These are phyloP conservation scores for Horisme vitalbata DNA, from an alignment of 2,888 invertebrate species.

Conservation along the genomic window DNA sequence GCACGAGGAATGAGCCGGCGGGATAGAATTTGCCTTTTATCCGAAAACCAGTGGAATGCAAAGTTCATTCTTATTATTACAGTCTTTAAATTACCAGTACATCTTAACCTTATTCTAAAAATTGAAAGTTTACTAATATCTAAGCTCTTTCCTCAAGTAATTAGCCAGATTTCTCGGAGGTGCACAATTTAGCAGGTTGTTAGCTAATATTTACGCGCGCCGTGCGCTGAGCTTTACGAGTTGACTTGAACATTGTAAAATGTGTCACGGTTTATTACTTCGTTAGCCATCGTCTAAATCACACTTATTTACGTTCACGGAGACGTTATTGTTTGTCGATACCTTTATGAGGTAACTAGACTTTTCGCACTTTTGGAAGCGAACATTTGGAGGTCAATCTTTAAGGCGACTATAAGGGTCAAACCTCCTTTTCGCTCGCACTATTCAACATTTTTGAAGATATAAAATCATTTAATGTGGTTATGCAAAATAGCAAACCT, in stretches of 20 bases:
- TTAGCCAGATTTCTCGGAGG: slow-evolving; percentile 1
- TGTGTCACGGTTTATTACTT: slow-evolving; percentile 31
- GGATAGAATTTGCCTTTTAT: too few species aligned
- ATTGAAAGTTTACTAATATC: neutral
- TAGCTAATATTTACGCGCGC: slow-evolving; percentile 5
- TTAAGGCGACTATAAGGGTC: too few species aligned
- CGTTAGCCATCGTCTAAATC: slow-evolving; percentile 22
- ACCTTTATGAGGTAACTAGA: slow-evolving; percentile 10
- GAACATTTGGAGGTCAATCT: too few species aligned
- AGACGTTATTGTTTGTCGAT: slow-evolving; percentile 21
- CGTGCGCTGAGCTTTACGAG: slow-evolving; percentile 23
- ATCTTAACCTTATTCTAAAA: neutral
- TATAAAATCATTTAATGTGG: too few species aligned
- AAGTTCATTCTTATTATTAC: too few species aligned
- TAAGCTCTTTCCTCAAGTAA: neutral
- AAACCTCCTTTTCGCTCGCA: too few species aligned
- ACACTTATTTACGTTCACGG: slow-evolving; percentile 13
- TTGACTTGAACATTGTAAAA: slow-evolving; percentile 26
- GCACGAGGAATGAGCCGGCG: too few species aligned
- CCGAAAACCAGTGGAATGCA: too few species aligned
- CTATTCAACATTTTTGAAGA: too few species aligned
- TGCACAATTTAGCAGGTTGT: neutral
- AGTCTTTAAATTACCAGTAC: too few species aligned
- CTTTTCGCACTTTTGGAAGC: neutral
- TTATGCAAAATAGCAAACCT: too few species aligned